Evolutionary conservation across 2,113 vertebrate species (phyloP).

Genomic region (Leucoraja erinaceus): DNA sequence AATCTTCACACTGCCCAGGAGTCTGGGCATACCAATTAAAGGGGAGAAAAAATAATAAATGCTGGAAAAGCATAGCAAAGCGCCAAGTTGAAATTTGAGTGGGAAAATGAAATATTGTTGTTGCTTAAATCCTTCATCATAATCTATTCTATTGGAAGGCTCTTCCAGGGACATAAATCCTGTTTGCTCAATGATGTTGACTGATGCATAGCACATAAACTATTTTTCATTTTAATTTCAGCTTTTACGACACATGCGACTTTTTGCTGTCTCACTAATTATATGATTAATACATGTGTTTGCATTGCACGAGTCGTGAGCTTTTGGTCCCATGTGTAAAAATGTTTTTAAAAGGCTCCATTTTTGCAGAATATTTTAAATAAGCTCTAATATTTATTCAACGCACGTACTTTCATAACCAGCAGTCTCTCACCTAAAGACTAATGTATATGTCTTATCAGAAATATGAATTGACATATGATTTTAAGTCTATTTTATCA

Average conservation of each 20-base stretch:
- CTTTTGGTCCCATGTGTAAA: not conserved
- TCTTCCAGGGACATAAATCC: not conserved
- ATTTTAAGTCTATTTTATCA: not conserved
- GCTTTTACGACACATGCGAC: not conserved
- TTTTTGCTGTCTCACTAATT: not conserved
- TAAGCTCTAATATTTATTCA: not conserved
- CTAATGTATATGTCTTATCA: not conserved
- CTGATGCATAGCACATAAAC: not conserved
- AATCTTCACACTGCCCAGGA: not conserved
- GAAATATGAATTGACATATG: not conserved
- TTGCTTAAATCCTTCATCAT: not conserved
- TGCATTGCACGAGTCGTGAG: not conserved
- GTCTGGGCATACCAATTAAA: not conserved
- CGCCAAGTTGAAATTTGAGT: not conserved
- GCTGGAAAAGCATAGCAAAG: not conserved
- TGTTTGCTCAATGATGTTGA: not conserved
- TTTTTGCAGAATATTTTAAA: not conserved
- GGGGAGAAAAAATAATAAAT: not conserved
- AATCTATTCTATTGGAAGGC: not conserved
- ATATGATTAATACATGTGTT: not conserved
- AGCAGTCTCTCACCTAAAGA: not conserved
- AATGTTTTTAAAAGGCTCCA: not conserved
- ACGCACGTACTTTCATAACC: not conserved
- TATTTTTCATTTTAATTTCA: conserved; percentile 21
- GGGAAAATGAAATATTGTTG: not conserved